A percentile compares a stretch with the other conserved stretches of the same genome.
These are phyloP conservation scores for Catharus ustulatus DNA, from an alignment of 2,797 vertebrate species.

Conservation along the genomic window DNA sequence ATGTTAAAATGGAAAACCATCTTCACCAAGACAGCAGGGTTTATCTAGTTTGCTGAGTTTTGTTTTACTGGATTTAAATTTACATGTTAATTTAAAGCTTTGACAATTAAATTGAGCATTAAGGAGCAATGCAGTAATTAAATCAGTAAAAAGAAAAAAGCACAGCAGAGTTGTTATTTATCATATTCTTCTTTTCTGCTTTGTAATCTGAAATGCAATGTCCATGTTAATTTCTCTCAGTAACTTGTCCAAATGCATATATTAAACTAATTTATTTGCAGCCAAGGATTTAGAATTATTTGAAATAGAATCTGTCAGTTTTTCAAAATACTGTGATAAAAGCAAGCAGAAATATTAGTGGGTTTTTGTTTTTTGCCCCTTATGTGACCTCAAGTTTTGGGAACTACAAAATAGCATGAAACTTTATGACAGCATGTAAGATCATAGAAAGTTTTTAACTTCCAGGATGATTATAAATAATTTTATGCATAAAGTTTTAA, in stretches of 20 bases:
- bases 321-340: background rate
- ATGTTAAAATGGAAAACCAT: background rate
- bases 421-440: background rate
- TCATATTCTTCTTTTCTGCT: background rate
- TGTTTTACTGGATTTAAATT: background rate
- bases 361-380: background rate
- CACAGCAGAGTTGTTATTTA: background rate
- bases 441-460: background rate
- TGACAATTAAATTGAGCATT: background rate
- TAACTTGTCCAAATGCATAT: background rate
- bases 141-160: background rate
- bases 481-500: background rate
- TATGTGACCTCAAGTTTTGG: background rate
- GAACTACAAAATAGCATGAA: background rate
- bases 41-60: background rate
- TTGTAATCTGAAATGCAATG: background rate
- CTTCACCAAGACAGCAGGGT: background rate
- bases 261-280: background rate
- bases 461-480: background rate
- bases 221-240: background rate
- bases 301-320: background rate
- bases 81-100: background rate
- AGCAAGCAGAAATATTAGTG: background rate
- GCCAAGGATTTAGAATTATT: background rate
- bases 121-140: background rate